A percentile compares a stretch with the other conserved stretches of the same genome.
Evolutionary conservation across 1,140 invertebrate genomes (phyloP).

Genomic region (Anastrepha ludens): DNA sequence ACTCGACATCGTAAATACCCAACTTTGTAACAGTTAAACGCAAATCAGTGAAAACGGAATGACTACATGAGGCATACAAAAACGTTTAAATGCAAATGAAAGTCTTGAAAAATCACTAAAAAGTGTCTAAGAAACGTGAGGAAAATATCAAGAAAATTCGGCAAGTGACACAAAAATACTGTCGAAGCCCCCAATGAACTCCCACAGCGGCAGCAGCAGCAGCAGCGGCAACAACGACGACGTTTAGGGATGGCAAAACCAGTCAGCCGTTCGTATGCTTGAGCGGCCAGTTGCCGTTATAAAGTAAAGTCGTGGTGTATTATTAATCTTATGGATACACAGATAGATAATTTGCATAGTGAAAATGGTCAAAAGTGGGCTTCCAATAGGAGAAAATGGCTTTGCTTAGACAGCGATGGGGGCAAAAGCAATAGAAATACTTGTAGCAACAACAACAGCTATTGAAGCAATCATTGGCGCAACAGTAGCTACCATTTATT

Average conservation of each 20-base stretch:
- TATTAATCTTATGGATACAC: slow-evolving; percentile 49
- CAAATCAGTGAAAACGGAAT: slow-evolving; percentile 43
- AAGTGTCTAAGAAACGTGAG: slow-evolving; percentile 40
- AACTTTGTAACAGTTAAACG: slow-evolving; percentile 51
- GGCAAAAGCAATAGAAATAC: slow-evolving; percentile 10
- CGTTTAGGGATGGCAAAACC: background rate
- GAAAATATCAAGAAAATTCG: slow-evolving; percentile 38
- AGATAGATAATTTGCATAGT: slow-evolving; percentile 40
- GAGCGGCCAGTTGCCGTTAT: slow-evolving; percentile 20
- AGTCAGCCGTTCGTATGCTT: background rate
- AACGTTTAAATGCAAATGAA: slow-evolving; percentile 30
- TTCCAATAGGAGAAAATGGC: background rate
- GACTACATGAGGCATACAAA: background rate
- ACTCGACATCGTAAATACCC: slow-evolving; percentile 28
- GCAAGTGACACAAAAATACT: slow-evolving; percentile 30
- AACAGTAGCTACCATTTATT: slow-evolving; percentile 45
- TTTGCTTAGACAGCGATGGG: background rate
- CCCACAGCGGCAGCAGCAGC: background rate
- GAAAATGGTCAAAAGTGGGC: slow-evolving; percentile 24
- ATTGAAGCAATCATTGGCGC: slow-evolving; percentile 38
- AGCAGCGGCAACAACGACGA: background rate
- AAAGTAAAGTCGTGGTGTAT: slow-evolving; percentile 36
- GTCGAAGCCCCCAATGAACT: slow-evolving; percentile 4
- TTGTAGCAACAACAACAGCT: slow-evolving; percentile 11
- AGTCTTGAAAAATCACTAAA: slow-evolving; percentile 45